Evolutionary conservation across 2,888 invertebrate genomes (phyloP), one percentile per base, ranked within the genome.

Genomic region (Parochlus steinenii): DNA sequence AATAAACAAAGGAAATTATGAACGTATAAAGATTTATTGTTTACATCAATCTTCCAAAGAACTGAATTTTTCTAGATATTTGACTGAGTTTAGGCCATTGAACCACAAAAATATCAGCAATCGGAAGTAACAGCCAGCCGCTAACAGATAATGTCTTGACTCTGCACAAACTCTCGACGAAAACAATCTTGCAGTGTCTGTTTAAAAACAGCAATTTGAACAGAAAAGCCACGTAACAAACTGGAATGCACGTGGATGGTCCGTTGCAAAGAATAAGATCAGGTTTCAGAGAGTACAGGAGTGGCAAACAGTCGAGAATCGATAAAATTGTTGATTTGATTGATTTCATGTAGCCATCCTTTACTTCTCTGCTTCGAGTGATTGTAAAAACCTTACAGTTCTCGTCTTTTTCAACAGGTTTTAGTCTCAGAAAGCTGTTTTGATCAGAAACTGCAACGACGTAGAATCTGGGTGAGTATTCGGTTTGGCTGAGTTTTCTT

Each of bases 161-260:
- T 46, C 98, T 67, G 53, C 97, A 98, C 48, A 89, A 76, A 52
- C 95, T 97, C 61, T 98, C 97, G 32, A 97, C 65, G 58, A 87
- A 98, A 35, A 95, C 69, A 39, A 93, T 81, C 50, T 71, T 73
- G 39, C 74, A 71, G 44, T 74, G 62, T 19, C 64, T 54, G 23
- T 55, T 41, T n/a, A 85, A 48, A 44, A 70, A 74, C 0, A 75
- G 53, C 40, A 75, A 65, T 54, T 77, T 77, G 44, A 79, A 62
- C 1, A 89, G 30, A 51, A 82, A 81, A 11, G 76, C 78, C 35
- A 79, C 67, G 36, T 79, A 46, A 61, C 90, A 90, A 37, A 93
- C 63, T 4, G 97, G 97, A 40, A 98, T 69, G 56, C 97, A 95
- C 5, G 92, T 95, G 6, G 95, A 95, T 27, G 97, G 97, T 0